phyloP scores from a whole-genome alignment of 2,888 invertebrate species.

The Cephonodes hylas region DNA sequence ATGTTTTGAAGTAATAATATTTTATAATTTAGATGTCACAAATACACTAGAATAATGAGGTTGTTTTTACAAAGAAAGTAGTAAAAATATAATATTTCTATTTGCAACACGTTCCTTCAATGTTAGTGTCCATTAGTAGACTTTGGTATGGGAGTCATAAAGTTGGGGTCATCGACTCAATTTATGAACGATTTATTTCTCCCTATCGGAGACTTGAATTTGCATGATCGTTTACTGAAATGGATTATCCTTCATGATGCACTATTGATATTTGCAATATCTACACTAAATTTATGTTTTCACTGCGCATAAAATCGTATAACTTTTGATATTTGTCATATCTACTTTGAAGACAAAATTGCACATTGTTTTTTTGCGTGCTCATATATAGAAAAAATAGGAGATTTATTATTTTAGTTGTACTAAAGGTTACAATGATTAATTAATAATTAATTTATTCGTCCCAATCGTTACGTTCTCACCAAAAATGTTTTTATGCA shows the following conservation, averaged over 20 bases:
- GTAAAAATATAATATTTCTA: neutral
- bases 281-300: conserved; percentile 55
- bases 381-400: neutral
- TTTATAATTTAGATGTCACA: too few relatives aligned
- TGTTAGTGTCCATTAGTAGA: conserved; percentile 30
- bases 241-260: conserved; percentile 63
- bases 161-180: conserved; percentile 45
- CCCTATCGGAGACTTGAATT: conserved; percentile 56
- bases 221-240: conserved; percentile 53
- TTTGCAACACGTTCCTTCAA: conserved; percentile 25
- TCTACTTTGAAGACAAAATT: conserved; percentile 4
- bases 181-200: conserved; percentile 52
- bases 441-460: neutral
- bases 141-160: conserved; percentile 32
- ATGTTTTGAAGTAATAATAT: too few relatives aligned
- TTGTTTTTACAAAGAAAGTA: neutral
- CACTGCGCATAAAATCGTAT: conserved; percentile 42
- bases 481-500: too few relatives aligned
- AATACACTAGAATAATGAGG: too few relatives aligned
- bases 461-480: too few relatives aligned
- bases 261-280: conserved; percentile 58
- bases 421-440: too few relatives aligned
- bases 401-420: neutral
- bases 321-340: conserved; percentile 32
- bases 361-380: neutral